A percentile compares a stretch with the other conserved stretches of the same genome.
These are phyloP conservation scores for Lucilia sericata DNA, from an alignment of 1,140 invertebrate genomes.

Conservation along the genomic window DNA sequence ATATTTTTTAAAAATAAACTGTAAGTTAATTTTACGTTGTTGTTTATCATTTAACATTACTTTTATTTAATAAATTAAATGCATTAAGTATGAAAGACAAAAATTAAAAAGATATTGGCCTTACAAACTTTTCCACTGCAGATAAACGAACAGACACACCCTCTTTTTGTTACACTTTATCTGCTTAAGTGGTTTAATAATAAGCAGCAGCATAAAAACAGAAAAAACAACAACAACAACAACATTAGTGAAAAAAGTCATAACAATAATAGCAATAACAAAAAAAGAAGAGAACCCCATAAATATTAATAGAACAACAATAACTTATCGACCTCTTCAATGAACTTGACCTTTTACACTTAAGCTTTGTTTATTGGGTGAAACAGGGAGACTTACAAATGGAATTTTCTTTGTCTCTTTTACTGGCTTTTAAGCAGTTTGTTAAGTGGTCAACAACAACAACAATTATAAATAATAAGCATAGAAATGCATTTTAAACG, in stretches of 20 bases:
- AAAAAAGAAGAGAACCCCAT: slow-evolving; percentile 9
- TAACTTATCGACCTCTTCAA: slow-evolving; percentile 40
- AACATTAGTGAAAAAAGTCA: too few species aligned
- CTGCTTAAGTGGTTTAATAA: background rate
- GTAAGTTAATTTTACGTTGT: background rate
- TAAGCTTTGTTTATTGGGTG: too few species aligned
- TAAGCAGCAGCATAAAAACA: background rate
- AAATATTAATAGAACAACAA: slow-evolving; percentile 41
- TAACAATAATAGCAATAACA: background rate
- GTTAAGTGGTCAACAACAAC: too few species aligned
- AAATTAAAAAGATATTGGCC: background rate
- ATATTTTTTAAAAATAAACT: background rate
- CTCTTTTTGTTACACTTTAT: background rate
- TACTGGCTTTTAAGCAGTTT: too few species aligned
- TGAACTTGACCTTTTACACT: slow-evolving; percentile 33
- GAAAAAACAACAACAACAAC: background rate
- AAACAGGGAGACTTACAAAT: too few species aligned
- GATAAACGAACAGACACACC: background rate
- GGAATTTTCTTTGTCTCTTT: too few species aligned
- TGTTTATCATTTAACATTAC: too few species aligned
- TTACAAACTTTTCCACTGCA: too few species aligned
- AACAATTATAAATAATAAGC: too few species aligned
- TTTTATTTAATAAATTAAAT: too few species aligned
- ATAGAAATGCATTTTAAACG: background rate
- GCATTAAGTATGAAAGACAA: background rate